Percentiles rank a stretch among this genome's conserved stretches.
phyloP scores from a whole-genome alignment of 1,140 invertebrate species.

The Melitaea cinxia region DNA sequence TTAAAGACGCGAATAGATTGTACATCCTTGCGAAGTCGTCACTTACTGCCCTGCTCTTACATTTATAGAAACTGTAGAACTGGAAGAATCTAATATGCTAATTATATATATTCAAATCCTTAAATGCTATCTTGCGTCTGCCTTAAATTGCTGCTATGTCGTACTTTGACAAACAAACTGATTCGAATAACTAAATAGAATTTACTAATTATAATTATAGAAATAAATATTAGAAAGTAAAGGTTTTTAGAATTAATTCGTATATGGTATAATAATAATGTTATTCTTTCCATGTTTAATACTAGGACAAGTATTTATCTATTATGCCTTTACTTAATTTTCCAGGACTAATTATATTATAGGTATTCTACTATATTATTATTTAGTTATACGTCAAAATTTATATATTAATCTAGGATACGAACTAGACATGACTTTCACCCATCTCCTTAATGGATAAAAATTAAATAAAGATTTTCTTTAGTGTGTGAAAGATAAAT shows the following conservation, averaged over 20 bases:
- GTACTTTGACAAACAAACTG: constrained; percentile 4
- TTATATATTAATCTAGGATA: too few relatives aligned
- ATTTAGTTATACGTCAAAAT: too few relatives aligned
- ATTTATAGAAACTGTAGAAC: not conserved
- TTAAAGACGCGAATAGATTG: constrained; percentile 63
- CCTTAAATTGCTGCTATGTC: not conserved
- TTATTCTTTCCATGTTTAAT: too few relatives aligned
- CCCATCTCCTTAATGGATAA: too few relatives aligned
- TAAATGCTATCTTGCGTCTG: not conserved
- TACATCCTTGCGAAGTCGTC: constrained; percentile 42
- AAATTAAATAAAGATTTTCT: too few relatives aligned
- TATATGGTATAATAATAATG: not conserved
- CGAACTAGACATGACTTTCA: too few relatives aligned
- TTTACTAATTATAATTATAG: not conserved
- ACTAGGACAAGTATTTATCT: too few relatives aligned
- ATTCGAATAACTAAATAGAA: not conserved
- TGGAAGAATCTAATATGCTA: not conserved
- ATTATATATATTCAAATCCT: not conserved
- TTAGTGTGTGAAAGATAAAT: too few relatives aligned
- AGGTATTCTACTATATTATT: too few relatives aligned
- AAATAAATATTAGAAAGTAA: too few relatives aligned
- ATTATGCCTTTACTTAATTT: too few relatives aligned
- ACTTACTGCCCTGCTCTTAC: constrained; percentile 18
- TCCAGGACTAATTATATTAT: too few relatives aligned
- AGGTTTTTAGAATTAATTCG: not conserved